Conservation (phyloP, 2,113 vertebrate species). For the Microtus ochrogaster region DNA sequence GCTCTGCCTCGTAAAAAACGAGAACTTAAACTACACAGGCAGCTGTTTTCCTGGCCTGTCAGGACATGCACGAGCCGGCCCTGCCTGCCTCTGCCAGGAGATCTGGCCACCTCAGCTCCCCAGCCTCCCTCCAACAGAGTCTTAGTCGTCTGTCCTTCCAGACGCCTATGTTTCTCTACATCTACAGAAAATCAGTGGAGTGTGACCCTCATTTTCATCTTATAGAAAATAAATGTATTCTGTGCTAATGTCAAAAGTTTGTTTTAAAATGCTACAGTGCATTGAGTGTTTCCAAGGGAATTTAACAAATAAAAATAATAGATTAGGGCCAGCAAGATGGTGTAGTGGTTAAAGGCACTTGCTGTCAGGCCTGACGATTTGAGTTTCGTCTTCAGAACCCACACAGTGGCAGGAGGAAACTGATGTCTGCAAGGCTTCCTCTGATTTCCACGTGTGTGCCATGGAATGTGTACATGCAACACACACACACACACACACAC, state of each 20-base stretch:
- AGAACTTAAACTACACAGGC: neutral
- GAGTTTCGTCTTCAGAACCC: neutral
- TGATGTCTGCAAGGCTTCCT: neutral
- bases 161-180: neutral
- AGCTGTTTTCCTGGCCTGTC: neutral
- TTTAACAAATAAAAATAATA: neutral
- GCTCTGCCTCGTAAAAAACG: neutral
- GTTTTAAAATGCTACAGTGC: neutral
- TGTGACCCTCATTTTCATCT: neutral
- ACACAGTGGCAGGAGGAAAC: neutral
- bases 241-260: neutral
- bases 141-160: neutral
- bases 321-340: neutral
- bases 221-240: constrained; percentile 21
- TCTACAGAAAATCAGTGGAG: neutral
- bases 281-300: neutral
- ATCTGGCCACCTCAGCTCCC: fast-evolving
- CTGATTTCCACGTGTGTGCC: neutral
- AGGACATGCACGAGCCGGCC: neutral
- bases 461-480: too few species aligned
- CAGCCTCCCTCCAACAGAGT: neutral
- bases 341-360: neutral
- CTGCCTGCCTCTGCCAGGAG: neutral
- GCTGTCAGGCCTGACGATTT: neutral
- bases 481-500: too few species aligned